phyloP scores from a whole-genome alignment of 2,797 vertebrate genomes.

The Lagocephalus sceleratus region DNA sequence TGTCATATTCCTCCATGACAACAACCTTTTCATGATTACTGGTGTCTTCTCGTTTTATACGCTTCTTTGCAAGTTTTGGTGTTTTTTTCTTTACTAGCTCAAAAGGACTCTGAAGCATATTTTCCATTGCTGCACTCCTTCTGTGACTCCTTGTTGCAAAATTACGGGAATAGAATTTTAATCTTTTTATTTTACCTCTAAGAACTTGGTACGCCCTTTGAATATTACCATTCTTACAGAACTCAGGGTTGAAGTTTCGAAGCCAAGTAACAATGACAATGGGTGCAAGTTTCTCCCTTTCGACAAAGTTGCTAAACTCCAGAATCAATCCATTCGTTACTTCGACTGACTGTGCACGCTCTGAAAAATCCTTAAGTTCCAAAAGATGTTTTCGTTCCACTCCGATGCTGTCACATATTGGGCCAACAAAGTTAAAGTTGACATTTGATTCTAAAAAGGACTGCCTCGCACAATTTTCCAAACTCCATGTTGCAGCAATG shows the following conservation, averaged over 20 bases:
- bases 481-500: constrained; percentile 66
- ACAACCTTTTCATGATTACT: constrained; percentile 26
- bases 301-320: constrained; percentile 71
- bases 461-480: constrained; percentile 55
- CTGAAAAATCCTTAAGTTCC: constrained; percentile 75
- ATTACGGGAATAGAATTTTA: constrained; percentile 61
- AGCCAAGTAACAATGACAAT: constrained; percentile 75
- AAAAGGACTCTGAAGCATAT: constrained; percentile 75
- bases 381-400: constrained; percentile 74
- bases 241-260: constrained; percentile 70
- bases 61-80: constrained; percentile 49
- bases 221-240: constrained; percentile 68
- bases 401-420: constrained; percentile 78
- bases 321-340: constrained; percentile 79
- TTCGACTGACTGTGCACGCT: constrained; percentile 65
- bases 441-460: constrained; percentile 69
- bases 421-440: constrained; percentile 80
- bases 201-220: constrained; percentile 65
- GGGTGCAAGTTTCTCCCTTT: constrained; percentile 72
- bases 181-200: constrained; percentile 59
- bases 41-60: constrained; percentile 37
- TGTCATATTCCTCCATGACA: constrained; percentile 47
- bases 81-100: constrained; percentile 49
- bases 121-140: constrained; percentile 63
- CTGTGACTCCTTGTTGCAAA: constrained; percentile 70